These are phyloP conservation scores for Heliconius ethilla DNA, from an alignment of 2,888 invertebrate species.

Conservation along the genomic window DNA sequence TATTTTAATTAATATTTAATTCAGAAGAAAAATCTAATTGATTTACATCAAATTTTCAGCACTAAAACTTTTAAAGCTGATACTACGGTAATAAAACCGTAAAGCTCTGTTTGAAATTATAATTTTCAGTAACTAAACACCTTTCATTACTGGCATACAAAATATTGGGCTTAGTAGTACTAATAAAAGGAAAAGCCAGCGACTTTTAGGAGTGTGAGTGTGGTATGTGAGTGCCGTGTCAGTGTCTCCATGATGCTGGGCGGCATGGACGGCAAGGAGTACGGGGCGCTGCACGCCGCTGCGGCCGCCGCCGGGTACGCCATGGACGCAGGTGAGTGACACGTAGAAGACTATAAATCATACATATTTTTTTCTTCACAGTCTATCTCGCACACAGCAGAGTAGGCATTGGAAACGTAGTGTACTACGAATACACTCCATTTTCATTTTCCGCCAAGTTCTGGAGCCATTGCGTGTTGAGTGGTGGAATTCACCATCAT, in stretches of 20 bases:
- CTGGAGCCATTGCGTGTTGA: no score
- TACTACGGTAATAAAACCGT: background rate
- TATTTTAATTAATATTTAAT: background rate
- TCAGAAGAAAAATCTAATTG: no score
- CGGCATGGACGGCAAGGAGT: constrained; percentile 79
- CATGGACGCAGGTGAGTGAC: constrained; percentile 56
- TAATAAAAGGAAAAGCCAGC: background rate
- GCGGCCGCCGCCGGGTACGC: constrained; percentile 72
- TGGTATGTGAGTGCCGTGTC: constrained; percentile 43
- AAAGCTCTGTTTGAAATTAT: background rate
- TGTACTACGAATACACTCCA: no score
- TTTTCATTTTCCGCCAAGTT: no score
- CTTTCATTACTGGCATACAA: background rate
- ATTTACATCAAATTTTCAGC: background rate
- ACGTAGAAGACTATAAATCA: background rate
- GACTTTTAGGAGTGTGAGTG: constrained; percentile 16
- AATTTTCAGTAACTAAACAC: background rate
- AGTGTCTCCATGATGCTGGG: constrained; percentile 65
- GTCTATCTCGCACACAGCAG: no score
- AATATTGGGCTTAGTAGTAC: background rate
- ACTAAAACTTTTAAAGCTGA: background rate
- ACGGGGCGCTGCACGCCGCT: constrained; percentile 77
- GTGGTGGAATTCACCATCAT: no score
- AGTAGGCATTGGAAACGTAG: no score
- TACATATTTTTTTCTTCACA: no score